Evolutionary conservation across 1,140 invertebrate species (phyloP).

Genomic region (Leucophenga varia): DNA sequence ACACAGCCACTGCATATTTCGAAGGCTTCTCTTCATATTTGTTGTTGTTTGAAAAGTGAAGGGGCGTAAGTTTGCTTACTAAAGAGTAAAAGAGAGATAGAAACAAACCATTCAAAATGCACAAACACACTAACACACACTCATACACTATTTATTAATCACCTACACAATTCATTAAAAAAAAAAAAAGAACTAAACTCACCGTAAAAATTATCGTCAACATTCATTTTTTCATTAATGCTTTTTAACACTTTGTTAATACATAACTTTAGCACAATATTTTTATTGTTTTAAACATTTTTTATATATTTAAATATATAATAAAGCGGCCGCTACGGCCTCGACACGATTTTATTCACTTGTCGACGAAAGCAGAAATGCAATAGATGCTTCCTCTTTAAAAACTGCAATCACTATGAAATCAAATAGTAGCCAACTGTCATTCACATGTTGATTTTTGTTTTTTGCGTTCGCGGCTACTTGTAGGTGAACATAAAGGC

Average conservation of each 20-base stretch:
- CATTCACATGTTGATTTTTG: no score
- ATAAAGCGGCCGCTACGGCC: no score
- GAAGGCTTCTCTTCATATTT: not conserved
- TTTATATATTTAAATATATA: not conserved
- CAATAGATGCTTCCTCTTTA: no score
- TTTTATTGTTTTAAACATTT: not conserved
- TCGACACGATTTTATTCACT: no score
- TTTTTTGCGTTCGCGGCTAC: no score
- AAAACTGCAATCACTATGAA: no score
- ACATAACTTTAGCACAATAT: conserved; percentile 2
- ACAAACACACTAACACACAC: not conserved
- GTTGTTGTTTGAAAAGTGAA: not conserved
- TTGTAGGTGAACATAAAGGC: no score
- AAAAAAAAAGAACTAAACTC: not conserved
- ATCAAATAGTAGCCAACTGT: no score
- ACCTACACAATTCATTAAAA: not conserved
- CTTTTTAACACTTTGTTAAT: conserved; percentile 2
- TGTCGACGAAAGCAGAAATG: conserved; percentile 3
- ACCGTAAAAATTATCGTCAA: conserved; percentile 23
- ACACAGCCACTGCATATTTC: no score
- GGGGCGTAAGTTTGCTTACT: not conserved
- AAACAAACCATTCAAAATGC: no score
- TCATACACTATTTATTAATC: conserved; percentile 4
- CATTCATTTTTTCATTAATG: conserved; percentile 19
- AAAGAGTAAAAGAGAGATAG: conserved; percentile 2